A percentile compares a stretch with the other conserved stretches of the same genome.
phyloP scores from a whole-genome alignment of 1,140 invertebrate genomes.

The Aphaenogaster ashmeadi region DNA sequence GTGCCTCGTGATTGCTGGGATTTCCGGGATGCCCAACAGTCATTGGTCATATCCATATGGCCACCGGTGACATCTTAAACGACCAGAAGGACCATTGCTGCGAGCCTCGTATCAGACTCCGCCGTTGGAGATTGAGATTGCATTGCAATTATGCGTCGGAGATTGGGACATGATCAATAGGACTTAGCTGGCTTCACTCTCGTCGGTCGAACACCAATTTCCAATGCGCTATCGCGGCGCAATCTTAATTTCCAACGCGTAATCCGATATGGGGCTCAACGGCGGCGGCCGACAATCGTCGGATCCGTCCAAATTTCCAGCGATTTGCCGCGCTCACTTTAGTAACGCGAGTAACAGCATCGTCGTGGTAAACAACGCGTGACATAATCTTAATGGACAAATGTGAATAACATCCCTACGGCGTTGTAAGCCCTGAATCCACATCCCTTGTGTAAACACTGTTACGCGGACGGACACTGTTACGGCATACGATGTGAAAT shows the following conservation, averaged over 20 bases:
- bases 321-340: constrained; percentile 38
- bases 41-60: constrained; percentile 30
- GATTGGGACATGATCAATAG: constrained; percentile 35
- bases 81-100: background rate
- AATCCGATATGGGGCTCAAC: background rate
- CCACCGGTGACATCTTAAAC: constrained; percentile 36
- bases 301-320: constrained; percentile 19
- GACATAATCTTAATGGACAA: constrained; percentile 63
- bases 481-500: constrained; percentile 50
- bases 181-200: constrained; percentile 13
- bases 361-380: constrained; percentile 38
- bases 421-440: constrained; percentile 50
- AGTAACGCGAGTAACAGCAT: constrained; percentile 4
- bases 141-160: constrained; percentile 30
- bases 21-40: constrained; percentile 17
- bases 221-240: constrained; percentile 13
- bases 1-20: constrained; percentile 8
- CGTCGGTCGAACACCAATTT: constrained; percentile 4
- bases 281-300: background rate
- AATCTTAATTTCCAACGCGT: constrained; percentile 50
- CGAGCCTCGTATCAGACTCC: background rate
- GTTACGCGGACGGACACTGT: constrained; percentile 39
- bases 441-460: constrained; percentile 47
- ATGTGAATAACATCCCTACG: constrained; percentile 56
- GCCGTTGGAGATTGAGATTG: constrained; percentile 37